Percentiles rank a stretch among this genome's conserved stretches.
These are phyloP conservation scores for Cataglyphis albicans DNA, from an alignment of 2,888 invertebrate genomes.

Conservation along the genomic window DNA sequence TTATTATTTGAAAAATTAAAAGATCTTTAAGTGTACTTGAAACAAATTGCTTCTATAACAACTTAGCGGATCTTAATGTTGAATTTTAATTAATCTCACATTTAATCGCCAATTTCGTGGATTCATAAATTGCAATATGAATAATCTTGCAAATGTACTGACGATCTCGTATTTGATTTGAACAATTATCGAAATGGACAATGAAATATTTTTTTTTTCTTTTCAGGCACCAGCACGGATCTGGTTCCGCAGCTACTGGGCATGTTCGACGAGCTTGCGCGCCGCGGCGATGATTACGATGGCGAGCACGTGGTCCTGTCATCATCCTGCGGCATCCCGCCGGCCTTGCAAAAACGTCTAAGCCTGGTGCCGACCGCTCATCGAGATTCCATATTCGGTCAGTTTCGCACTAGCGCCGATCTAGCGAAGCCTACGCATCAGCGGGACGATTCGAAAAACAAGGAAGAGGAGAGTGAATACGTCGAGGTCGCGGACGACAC, in stretches of 20 bases:
- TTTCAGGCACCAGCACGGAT: constrained; percentile 93
- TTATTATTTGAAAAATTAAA: neutral
- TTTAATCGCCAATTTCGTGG: neutral
- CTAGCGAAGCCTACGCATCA: constrained; percentile 34
- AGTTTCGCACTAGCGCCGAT: constrained; percentile 65
- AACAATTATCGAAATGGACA: too few species aligned
- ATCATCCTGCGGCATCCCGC: constrained; percentile 77
- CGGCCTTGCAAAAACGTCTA: constrained; percentile 82
- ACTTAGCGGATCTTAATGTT: neutral
- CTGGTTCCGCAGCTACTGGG: constrained; percentile 94
- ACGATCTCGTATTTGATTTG: neutral
- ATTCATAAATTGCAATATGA: too few species aligned
- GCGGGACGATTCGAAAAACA: constrained; percentile 49
- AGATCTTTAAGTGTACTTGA: too few species aligned
- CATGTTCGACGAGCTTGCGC: constrained; percentile 93
- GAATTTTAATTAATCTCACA: neutral
- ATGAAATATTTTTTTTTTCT: constrained; percentile 80
- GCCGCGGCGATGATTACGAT: constrained; percentile 80
- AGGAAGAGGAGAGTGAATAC: constrained; percentile 38
- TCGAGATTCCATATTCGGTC: constrained; percentile 81
- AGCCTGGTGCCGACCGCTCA: constrained; percentile 81
- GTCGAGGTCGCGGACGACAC: neutral
- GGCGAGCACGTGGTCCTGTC: constrained; percentile 75
- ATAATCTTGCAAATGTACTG: neutral
- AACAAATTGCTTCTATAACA: too few species aligned